A percentile compares a stretch with the other conserved stretches of the same genome.
Conservation (phyloP, 2,797 vertebrate genomes). For the Pseudochirops corinnae region DNA sequence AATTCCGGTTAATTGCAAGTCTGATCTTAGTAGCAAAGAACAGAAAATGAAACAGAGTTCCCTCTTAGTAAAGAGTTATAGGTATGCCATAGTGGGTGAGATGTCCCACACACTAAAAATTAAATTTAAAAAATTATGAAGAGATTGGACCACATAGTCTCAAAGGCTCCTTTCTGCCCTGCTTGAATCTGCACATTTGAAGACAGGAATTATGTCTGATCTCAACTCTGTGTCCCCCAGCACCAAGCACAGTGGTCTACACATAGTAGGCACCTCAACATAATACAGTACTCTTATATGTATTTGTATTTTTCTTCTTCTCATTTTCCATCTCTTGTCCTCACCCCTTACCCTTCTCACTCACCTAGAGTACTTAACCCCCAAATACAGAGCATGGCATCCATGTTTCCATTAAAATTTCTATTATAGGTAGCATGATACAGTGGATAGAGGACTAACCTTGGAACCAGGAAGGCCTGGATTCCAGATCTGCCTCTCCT, state of each 20-base stretch:
- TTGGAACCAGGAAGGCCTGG: neutral
- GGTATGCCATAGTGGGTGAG: neutral
- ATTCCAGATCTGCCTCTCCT: neutral
- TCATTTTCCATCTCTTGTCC: neutral
- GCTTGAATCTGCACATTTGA: neutral
- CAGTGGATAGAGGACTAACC: neutral
- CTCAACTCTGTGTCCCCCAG: neutral
- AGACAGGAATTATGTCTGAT: neutral
- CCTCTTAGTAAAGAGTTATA: neutral
- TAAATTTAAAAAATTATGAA: neutral
- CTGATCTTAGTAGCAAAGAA: neutral
- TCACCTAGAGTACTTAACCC: neutral
- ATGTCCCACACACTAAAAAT: neutral
- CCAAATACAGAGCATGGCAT: neutral
- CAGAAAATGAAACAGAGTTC: neutral
- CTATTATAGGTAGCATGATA: neutral
- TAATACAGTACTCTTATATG: neutral
- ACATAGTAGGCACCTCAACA: neutral
- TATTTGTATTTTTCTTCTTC: neutral
- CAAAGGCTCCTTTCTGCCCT: neutral
- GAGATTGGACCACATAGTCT: neutral
- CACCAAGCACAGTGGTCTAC: neutral
- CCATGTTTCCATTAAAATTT: neutral
- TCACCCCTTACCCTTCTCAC: neutral
- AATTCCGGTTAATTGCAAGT: neutral